Conservation (phyloP, 2,888 invertebrate genomes). For the Chelonus formosanus region DNA sequence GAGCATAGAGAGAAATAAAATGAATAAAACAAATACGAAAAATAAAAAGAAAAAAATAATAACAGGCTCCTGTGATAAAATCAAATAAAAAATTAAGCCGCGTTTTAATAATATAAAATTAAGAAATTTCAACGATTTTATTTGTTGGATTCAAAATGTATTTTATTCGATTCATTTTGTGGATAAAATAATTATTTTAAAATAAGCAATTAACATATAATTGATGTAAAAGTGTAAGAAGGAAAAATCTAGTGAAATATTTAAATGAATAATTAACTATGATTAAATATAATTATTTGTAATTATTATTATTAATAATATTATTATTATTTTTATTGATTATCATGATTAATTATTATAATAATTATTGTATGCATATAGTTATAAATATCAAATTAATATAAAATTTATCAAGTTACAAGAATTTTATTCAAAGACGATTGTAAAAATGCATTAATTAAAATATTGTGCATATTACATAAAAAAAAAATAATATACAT, state of each 20-base stretch:
- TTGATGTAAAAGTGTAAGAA: slow-evolving; percentile 3
- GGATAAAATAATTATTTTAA: slow-evolving; percentile 24
- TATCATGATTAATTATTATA: no score
- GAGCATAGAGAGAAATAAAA: slow-evolving; percentile 11
- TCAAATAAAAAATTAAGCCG: slow-evolving; percentile 47
- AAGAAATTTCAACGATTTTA: no score
- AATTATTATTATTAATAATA: no score
- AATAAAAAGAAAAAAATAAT: slow-evolving; percentile 40
- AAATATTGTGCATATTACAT: no score
- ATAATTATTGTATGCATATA: no score
- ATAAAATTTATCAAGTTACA: no score
- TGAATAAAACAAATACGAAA: slow-evolving; percentile 20
- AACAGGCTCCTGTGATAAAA: slow-evolving; percentile 62
- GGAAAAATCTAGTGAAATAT: slow-evolving; percentile 62
- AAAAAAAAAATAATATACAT: no score
- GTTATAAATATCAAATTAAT: no score
- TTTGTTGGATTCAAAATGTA: neutral
- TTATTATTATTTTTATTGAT: no score
- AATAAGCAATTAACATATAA: slow-evolving; percentile 12
- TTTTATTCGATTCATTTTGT: slow-evolving; percentile 23
- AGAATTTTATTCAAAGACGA: no score
- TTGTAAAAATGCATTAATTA: no score
- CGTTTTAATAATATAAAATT: neutral
- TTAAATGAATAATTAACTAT: slow-evolving; percentile 50
- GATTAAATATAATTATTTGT: no score